phyloP scores from a whole-genome alignment of 2,888 invertebrate genomes.

The Eupithecia centaureata region DNA sequence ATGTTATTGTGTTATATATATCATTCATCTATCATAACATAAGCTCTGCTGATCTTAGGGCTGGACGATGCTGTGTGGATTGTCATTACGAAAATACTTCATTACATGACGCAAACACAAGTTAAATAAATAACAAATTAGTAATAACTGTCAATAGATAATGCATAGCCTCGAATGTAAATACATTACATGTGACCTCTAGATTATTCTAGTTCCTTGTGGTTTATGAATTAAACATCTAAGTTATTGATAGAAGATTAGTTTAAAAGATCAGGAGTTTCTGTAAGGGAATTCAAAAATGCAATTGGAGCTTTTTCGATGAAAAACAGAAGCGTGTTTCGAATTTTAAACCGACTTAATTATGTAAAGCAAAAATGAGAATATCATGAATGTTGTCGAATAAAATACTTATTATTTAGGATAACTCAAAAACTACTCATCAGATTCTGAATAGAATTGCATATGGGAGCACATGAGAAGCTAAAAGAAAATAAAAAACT shows the following conservation, averaged over 20 bases:
- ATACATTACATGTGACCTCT: neutral
- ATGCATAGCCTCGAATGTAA: neutral
- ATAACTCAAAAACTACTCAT: too few relatives aligned
- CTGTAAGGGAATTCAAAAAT: neutral
- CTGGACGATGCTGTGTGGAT: too few relatives aligned
- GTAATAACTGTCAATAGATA: slow-evolving; percentile 17
- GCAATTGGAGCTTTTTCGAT: neutral
- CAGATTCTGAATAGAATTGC: too few relatives aligned
- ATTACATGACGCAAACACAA: neutral
- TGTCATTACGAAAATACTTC: too few relatives aligned
- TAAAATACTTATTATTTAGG: too few relatives aligned
- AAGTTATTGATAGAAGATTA: neutral
- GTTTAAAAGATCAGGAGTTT: neutral
- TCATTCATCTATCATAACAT: too few relatives aligned
- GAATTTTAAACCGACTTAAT: neutral
- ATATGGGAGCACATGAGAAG: too few relatives aligned
- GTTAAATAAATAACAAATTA: neutral
- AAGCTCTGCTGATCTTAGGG: too few relatives aligned
- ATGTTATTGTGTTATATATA: too few relatives aligned
- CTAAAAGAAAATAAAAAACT: too few relatives aligned
- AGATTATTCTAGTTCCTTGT: neutral
- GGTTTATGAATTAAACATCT: neutral
- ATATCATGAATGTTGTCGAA: too few relatives aligned
- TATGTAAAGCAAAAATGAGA: too few relatives aligned
- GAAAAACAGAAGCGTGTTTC: neutral